Evolutionary conservation across 1,140 invertebrate genomes (phyloP).

Genomic region (Panagrolaimus sp.): DNA sequence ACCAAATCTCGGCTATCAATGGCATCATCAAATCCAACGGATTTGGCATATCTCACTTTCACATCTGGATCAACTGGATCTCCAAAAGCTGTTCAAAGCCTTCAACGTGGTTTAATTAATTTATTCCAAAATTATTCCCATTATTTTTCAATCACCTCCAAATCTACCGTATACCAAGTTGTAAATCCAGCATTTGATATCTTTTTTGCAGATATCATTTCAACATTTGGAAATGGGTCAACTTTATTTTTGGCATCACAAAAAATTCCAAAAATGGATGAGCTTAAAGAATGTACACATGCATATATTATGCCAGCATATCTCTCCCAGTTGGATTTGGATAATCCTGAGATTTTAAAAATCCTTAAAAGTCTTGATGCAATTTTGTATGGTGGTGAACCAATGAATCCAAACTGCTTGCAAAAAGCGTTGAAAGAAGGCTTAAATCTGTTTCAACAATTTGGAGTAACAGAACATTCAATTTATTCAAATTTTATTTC

Average conservation of each 20-base stretch:
- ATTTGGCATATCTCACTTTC: constrained; percentile 25
- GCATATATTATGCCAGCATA: constrained; percentile 39
- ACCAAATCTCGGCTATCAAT: neutral
- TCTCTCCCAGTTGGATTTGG: constrained; percentile 12
- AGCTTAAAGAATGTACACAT: constrained; percentile 32
- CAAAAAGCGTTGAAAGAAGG: constrained; percentile 9
- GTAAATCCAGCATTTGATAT: constrained; percentile 39
- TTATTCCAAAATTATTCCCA: constrained; percentile 23
- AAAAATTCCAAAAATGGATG: constrained; percentile 20
- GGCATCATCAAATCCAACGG: neutral
- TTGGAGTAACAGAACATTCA: constrained; percentile 37
- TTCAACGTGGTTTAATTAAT: constrained; percentile 22
- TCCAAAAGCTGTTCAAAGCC: constrained; percentile 28
- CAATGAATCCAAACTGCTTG: constrained; percentile 19
- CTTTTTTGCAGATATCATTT: constrained; percentile 27
- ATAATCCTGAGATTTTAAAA: neutral
- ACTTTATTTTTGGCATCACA: constrained; percentile 20
- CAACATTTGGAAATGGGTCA: constrained; percentile 19
- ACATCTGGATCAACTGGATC: constrained; percentile 33
- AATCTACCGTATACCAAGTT: constrained; percentile 34
- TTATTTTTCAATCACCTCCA: constrained; percentile 9
- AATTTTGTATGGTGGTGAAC: constrained; percentile 29
- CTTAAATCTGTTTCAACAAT: constrained; percentile 28
- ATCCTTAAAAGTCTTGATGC: too few relatives aligned
- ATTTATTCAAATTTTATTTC: constrained; percentile 31